Conservation (phyloP, 2,888 invertebrate species). For the Xylophagus ater region DNA sequence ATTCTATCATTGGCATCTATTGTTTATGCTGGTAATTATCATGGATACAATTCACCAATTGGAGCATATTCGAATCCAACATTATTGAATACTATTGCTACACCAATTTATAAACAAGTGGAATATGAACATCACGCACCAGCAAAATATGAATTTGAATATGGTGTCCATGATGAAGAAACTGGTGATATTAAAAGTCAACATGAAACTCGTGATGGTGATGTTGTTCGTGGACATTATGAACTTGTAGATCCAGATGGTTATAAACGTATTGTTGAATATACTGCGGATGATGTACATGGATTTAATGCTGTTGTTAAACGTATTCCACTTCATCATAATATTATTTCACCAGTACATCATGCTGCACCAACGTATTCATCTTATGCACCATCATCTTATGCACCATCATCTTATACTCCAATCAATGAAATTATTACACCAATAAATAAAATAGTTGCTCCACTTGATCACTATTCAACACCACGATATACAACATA, state of each 20-base stretch:
- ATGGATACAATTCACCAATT: no score
- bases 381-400: conserved; percentile 3
- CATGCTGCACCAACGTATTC: conserved; percentile 6
- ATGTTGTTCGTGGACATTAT: conserved; percentile 37
- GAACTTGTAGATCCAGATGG: conserved; percentile 38
- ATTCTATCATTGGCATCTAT: no score
- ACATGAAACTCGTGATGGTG: conserved; percentile 36
- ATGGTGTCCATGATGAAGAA: conserved; percentile 30
- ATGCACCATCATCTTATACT: not conserved
- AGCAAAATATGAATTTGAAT: conserved; percentile 33
- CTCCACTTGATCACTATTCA: no score
- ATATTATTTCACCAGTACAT: conserved; percentile 2
- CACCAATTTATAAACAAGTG: no score
- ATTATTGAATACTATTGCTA: no score
- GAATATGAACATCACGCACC: no score
- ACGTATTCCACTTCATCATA: conserved; percentile 18
- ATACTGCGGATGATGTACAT: conserved; percentile 36
- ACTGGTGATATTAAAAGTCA: conserved; percentile 38
- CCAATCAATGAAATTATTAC: no score
- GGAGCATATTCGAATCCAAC: no score
- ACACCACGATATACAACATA: no score
- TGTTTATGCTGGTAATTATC: no score
- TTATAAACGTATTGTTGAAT: conserved; percentile 36
- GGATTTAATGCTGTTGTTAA: conserved; percentile 40
- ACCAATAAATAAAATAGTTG: not conserved